Evolutionary conservation across 2,888 invertebrate species (phyloP).

Genomic region (Diogma glabrata): DNA sequence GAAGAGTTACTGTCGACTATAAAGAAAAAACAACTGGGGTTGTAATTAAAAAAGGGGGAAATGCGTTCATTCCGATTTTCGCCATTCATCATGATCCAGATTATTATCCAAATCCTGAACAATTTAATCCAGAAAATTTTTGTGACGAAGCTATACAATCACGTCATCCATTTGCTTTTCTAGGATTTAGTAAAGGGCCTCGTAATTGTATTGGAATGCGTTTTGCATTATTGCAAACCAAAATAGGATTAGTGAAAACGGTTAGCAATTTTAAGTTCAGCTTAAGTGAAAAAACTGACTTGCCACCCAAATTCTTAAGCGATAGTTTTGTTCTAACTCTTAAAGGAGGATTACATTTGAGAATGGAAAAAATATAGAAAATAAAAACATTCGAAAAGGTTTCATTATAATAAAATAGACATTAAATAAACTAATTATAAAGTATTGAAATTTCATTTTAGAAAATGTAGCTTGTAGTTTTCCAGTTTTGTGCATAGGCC

Average conservation of each 20-base stretch:
- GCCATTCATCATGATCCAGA: conserved; percentile 30
- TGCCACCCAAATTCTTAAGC: conserved; percentile 4
- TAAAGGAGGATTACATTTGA: conserved; percentile 8
- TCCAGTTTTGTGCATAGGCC: too few relatives aligned
- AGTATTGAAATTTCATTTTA: too few relatives aligned
- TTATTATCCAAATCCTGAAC: conserved; percentile 28
- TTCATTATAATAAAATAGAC: too few relatives aligned
- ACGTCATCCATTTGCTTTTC: conserved; percentile 25
- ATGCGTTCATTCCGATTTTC: conserved; percentile 23
- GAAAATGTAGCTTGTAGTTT: too few relatives aligned
- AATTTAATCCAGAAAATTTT: conserved; percentile 32
- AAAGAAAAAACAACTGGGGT: conserved; percentile 20
- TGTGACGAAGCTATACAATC: conserved; percentile 20
- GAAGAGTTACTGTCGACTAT: conserved; percentile 32
- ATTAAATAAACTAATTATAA: too few relatives aligned
- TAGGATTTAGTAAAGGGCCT: conserved; percentile 31
- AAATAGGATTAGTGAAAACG: conserved; percentile 26
- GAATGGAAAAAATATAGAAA: conserved; percentile 19
- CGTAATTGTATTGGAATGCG: conserved; percentile 31
- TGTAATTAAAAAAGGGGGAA: conserved; percentile 22
- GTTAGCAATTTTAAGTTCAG: conserved; percentile 26
- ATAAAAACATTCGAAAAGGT: too few relatives aligned
- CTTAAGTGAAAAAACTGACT: conserved; percentile 16
- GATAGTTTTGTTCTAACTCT: conserved; percentile 9
- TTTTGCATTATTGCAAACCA: conserved; percentile 32